Evolutionary conservation across 2,797 vertebrate species (phyloP).

Genomic region (Luscinia luscinia): DNA sequence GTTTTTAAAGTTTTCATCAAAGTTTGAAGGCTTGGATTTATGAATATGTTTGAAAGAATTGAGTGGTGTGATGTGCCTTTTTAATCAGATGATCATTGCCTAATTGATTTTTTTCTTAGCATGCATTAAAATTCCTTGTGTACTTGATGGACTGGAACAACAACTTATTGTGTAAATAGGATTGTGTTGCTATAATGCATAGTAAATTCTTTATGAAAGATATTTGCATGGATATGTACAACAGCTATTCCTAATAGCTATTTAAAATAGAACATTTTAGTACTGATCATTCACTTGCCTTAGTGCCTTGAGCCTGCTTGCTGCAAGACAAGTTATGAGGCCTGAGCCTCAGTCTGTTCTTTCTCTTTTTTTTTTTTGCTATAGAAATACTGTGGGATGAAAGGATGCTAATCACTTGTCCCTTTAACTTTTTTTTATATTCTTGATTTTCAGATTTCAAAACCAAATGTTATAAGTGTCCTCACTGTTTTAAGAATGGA

Average conservation of each 20-base stretch:
- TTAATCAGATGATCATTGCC: conserved; percentile 51
- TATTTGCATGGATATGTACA: background rate
- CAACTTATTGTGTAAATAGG: conserved; percentile 44
- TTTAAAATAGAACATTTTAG: background rate
- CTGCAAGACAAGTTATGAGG: background rate
- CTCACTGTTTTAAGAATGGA: background rate
- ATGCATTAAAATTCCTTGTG: conserved; percentile 38
- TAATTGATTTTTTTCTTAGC: conserved; percentile 50
- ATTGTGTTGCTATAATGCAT: background rate
- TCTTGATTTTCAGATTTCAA: background rate
- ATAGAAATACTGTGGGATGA: background rate
- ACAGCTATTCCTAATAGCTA: background rate
- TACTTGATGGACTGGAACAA: conserved; percentile 49
- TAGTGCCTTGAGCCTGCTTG: background rate
- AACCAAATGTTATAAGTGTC: background rate
- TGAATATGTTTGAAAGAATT: conserved; percentile 1
- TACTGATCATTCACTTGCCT: background rate
- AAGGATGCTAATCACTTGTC: background rate
- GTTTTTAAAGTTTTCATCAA: background rate
- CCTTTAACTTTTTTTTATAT: background rate
- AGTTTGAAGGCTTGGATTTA: conserved; percentile 4
- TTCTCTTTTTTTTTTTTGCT: background rate
- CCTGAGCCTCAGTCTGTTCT: accelerated
- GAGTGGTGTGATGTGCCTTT: background rate
- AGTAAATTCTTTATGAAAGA: conserved; percentile 32